Conservation (phyloP, 2,113 vertebrate genomes). For the Anarhynchus alexandrinus region DNA sequence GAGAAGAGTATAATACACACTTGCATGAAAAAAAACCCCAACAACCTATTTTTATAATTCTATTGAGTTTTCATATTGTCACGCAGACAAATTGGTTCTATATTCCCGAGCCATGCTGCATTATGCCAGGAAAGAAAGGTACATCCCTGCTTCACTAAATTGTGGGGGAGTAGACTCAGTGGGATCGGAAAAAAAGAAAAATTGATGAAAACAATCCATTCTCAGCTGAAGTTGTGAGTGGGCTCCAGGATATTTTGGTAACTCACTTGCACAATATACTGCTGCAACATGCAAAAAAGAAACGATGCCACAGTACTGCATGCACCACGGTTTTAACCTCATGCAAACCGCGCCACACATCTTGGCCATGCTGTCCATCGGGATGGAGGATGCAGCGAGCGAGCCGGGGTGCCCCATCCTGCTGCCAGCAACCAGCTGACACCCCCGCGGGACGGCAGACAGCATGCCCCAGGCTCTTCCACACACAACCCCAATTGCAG, state of each 20-base stretch:
- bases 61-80: neutral
- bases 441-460: rapidly evolving
- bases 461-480: neutral
- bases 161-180: neutral
- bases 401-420: neutral
- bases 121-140: neutral
- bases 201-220: neutral
- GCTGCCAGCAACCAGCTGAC: neutral
- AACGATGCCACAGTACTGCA: neutral
- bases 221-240: neutral
- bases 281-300: neutral
- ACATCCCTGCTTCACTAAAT: neutral
- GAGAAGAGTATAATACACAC: neutral
- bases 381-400: neutral
- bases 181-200: neutral
- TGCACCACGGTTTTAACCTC: neutral
- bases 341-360: neutral
- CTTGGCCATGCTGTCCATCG: rapidly evolving
- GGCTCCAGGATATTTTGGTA: neutral
- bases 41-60: neutral
- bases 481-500: rapidly evolving
- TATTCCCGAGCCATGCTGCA: neutral
- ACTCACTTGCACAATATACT: neutral
- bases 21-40: neutral
- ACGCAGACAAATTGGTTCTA: neutral